Base-by-base conservation (phyloP, 1,140 invertebrate genomes). In the Drosophila triauraria region DNA sequence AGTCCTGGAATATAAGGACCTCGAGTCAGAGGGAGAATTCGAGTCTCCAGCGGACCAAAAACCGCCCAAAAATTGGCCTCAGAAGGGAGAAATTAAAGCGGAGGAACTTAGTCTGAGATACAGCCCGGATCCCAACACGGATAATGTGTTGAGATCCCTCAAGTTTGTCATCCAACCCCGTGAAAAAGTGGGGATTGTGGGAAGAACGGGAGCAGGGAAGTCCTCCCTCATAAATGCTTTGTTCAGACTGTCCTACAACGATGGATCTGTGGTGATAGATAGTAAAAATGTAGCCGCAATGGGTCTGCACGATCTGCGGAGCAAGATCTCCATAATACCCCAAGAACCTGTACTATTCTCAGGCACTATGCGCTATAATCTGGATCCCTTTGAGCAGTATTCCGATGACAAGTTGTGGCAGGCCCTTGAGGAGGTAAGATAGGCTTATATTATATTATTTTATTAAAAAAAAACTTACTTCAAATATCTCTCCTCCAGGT, bases 201-300 rank as follows among this genome's bases (percentile, higher is more conserved):
- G 96, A 12, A 93, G 96, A 51, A 97, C 96, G 2, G 97, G 97
- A 4, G 97, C 97, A 46, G 97, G 97, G 1, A 98, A 98, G 92
- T 96, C 96, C 2, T 97, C 96, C 0, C 81, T 97, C 0, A 95
- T 97, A 25, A 91, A 94, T 25, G 95, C 95, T 8, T 85, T 96
- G 0, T 97, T 97, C 72, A 94, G 95, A 1, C 65, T 95, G 0
- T 93, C 94, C 3, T 82, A 93, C 3, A 74, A 94, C 15, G 93
- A 94, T 7, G 95, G 95, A 13, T 70, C 60, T 0, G 95, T 96
- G 43, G 71, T 93, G 10, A 94, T 96, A 38, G 95, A 96, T 64
- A 93, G 91, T 0, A 87, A 95, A 0, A 93, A 96, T 62, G 95
- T 94, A 0, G 92, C 92, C 2, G 91, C 93, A n/a, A 93, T 97